phyloP scores from a whole-genome alignment of 2,888 invertebrate genomes.

The Caenorhabditis macrosperma region DNA sequence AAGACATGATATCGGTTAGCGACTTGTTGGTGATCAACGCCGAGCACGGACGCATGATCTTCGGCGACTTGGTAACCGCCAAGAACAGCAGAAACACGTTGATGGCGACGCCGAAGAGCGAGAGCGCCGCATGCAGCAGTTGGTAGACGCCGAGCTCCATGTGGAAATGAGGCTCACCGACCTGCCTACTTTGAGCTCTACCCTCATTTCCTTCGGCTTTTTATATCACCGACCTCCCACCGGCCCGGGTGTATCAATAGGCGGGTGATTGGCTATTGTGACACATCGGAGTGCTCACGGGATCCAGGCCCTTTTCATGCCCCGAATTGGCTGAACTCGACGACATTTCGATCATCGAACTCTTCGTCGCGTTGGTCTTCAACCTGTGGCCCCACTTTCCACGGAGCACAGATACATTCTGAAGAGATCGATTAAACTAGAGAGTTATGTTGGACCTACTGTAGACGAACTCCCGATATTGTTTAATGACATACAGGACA shows the following conservation, averaged over 20 bases:
- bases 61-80: slow-evolving; percentile 39
- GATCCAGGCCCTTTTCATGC: too few relatives aligned
- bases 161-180: background rate
- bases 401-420: too few relatives aligned
- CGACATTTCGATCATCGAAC: too few relatives aligned
- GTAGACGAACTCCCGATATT: background rate
- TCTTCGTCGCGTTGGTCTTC: too few relatives aligned
- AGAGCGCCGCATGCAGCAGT: slow-evolving; percentile 25
- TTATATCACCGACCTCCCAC: too few relatives aligned
- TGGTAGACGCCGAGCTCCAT: slow-evolving; percentile 41
- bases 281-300: too few relatives aligned
- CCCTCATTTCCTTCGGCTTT: too few relatives aligned
- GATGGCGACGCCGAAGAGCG: slow-evolving; percentile 29
- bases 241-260: too few relatives aligned
- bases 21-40: slow-evolving; percentile 52
- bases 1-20: slow-evolving; percentile 48
- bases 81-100: slow-evolving; percentile 36
- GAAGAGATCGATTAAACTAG: background rate
- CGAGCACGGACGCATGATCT: slow-evolving; percentile 49
- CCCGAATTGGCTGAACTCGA: too few relatives aligned
- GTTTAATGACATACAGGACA: background rate
- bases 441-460: background rate
- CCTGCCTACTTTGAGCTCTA: too few relatives aligned
- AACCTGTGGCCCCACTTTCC: too few relatives aligned
- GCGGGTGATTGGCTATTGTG: too few relatives aligned